Base-by-base conservation (phyloP, 2,888 invertebrate species). In the Phyto melanocephala region DNA sequence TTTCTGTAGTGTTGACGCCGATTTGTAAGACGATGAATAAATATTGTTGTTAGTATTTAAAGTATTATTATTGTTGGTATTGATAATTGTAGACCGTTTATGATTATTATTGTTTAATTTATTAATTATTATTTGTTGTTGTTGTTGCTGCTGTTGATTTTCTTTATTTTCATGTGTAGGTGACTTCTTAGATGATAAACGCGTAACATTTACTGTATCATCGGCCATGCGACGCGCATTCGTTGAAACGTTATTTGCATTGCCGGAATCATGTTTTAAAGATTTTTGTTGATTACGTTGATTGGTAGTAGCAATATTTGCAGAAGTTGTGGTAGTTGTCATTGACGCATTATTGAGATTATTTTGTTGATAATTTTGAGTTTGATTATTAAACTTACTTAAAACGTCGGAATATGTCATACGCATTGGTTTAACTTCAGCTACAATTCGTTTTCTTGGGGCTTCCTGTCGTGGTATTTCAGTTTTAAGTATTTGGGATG, bases 381-480 rank as follows among this genome's bases (percentile, higher is more conserved):
- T 62, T n/a, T 92, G 93, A 86, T 92, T 93, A 84, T 92, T 87
- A 7, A 87, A 92, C 91, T 96, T 96, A 35, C 95, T 94, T 50
- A 96, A 89, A 7, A 96, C 96, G 92, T 96, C 96, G 0, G 96
- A 96, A 89, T 96, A 96, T 13, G 95, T 95, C 63, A 96, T 96
- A 70, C 96, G 93, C 96, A 96, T 96, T 0, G 96, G 96, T 87
- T 95, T 95, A 0, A 96, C 96, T 91, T 96, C 96, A 42, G 96
- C 96, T 0, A 96, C 94, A 89, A 95, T 96, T 65, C 96, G 93
- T 78, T 91, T 91, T 72, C 90, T 91, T 0, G 88, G 87, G 65
- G 89, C 90, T 2, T 87, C 85, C 28, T 83, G 84, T 84, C 35
- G 47, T 62, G 81, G 75, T 72, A 65, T 84, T 52, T 79, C 78